Percentiles rank a stretch among this genome's conserved stretches.
Evolutionary conservation across 2,888 invertebrate species (phyloP).

Genomic region (Pseudococcus viburni): DNA sequence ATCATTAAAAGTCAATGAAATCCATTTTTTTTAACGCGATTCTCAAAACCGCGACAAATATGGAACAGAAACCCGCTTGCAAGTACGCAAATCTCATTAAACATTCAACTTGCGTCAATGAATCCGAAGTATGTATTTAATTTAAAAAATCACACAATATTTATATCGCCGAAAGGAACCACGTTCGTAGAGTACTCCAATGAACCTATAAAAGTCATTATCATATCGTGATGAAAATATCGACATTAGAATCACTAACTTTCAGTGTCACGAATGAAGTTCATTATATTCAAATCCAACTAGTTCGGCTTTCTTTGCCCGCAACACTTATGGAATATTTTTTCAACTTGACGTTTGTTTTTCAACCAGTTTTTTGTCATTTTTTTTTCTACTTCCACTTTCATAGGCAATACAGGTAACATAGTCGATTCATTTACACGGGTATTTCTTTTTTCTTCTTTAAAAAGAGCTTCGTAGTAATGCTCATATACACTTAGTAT

Average conservation of each 20-base stretch:
- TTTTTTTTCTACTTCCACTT: not conserved
- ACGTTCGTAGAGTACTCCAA: not conserved
- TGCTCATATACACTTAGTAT: constrained; percentile 42
- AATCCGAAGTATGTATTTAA: no score
- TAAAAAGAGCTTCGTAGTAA: not conserved
- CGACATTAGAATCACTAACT: constrained; percentile 16
- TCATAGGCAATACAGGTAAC: not conserved
- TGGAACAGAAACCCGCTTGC: no score
- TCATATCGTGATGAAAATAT: constrained; percentile 40
- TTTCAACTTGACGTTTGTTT: not conserved
- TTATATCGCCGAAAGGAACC: not conserved
- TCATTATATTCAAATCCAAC: constrained; percentile 18
- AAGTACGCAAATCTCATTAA: no score
- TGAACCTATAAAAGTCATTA: constrained; percentile 20
- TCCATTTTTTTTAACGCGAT: no score
- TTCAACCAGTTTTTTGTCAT: constrained; percentile 23
- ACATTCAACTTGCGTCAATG: no score
- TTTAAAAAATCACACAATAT: no score
- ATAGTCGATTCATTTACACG: constrained; percentile 10
- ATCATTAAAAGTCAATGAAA: no score
- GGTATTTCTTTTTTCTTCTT: not conserved
- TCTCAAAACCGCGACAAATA: no score
- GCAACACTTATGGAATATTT: not conserved
- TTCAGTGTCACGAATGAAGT: constrained; percentile 47
- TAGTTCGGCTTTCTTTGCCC: not conserved